Conservation (phyloP, 2,888 invertebrate genomes). For the Polymixis flavicincta region DNA sequence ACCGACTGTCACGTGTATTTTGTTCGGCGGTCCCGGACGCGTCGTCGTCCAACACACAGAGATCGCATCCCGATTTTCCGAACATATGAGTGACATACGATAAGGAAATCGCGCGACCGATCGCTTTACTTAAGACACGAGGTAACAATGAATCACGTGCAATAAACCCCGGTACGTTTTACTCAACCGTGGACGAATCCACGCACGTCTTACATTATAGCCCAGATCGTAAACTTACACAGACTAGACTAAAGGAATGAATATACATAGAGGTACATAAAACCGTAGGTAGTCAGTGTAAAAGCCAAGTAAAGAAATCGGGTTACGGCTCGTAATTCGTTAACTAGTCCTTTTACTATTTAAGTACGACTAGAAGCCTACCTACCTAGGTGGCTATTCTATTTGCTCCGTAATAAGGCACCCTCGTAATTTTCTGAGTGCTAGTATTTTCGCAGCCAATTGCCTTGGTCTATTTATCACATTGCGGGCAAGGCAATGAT, state of each 20-base stretch:
- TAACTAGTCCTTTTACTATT: conserved; percentile 48
- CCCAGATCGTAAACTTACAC: conserved; percentile 38
- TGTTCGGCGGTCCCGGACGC: neutral
- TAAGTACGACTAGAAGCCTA: conserved; percentile 18
- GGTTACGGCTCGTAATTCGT: conserved; percentile 39
- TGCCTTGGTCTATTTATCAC: conserved; percentile 25
- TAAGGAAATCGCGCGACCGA: neutral
- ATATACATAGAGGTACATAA: conserved; percentile 41
- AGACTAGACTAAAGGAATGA: conserved; percentile 27
- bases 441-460: conserved; percentile 5
- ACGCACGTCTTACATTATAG: conserved; percentile 34
- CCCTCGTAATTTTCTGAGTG: conserved; percentile 49
- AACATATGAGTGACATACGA: neutral
- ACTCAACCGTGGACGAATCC: conserved; percentile 18
- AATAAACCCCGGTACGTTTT: conserved; percentile 5
- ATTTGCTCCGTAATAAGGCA: conserved; percentile 10
- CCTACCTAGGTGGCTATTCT: conserved; percentile 6
- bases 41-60: neutral
- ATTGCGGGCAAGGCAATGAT: neutral
- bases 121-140: neutral
- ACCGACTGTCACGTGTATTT: neutral
- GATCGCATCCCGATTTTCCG: neutral
- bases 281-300: conserved; percentile 25
- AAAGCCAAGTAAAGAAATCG: conserved; percentile 54
- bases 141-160: conserved; percentile 24